Evolutionary conservation across 2,797 vertebrate genomes (phyloP).

Genomic region (Chanos chanos): DNA sequence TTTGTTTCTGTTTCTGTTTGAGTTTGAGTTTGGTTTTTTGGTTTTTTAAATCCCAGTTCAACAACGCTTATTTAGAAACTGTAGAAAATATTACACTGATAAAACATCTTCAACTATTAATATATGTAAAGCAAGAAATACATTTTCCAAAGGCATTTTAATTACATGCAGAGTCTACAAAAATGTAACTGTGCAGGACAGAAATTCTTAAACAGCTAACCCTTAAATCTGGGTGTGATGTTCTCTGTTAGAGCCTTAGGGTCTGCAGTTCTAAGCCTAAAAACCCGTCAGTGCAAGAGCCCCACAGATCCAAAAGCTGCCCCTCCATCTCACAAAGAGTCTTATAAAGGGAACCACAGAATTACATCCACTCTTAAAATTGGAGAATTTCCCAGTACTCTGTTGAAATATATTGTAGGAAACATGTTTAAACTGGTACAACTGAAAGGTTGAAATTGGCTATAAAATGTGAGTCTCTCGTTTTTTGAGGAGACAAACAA

Average conservation of each 20-base stretch:
- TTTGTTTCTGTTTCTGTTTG: too few relatives aligned
- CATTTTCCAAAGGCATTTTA: neutral
- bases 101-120: slow-evolving; percentile 46
- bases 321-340: slow-evolving; percentile 51
- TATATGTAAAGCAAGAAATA: slow-evolving; percentile 11
- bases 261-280: slow-evolving; percentile 52
- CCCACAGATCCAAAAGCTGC: slow-evolving; percentile 49
- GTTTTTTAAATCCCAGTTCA: too few relatives aligned
- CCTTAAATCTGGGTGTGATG: slow-evolving; percentile 43
- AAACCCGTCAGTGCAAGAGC: slow-evolving; percentile 54
- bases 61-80: too few relatives aligned
- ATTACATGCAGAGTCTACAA: slow-evolving; percentile 11
- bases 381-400: slow-evolving; percentile 60
- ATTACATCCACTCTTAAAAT: slow-evolving; percentile 52
- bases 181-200: slow-evolving; percentile 10
- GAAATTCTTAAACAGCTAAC: slow-evolving; percentile 9
- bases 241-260: slow-evolving; percentile 54
- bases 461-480: slow-evolving; percentile 65
- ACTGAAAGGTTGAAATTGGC: slow-evolving; percentile 63
- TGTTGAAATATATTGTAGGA: slow-evolving; percentile 70
- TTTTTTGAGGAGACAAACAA: slow-evolving; percentile 43
- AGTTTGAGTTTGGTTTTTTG: too few relatives aligned
- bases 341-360: slow-evolving; percentile 59
- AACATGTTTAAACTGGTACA: slow-evolving; percentile 62
- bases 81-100: slow-evolving; percentile 19